These are phyloP conservation scores for Harpagifer antarcticus DNA, from an alignment of 2,797 vertebrate genomes.

Conservation along the genomic window DNA sequence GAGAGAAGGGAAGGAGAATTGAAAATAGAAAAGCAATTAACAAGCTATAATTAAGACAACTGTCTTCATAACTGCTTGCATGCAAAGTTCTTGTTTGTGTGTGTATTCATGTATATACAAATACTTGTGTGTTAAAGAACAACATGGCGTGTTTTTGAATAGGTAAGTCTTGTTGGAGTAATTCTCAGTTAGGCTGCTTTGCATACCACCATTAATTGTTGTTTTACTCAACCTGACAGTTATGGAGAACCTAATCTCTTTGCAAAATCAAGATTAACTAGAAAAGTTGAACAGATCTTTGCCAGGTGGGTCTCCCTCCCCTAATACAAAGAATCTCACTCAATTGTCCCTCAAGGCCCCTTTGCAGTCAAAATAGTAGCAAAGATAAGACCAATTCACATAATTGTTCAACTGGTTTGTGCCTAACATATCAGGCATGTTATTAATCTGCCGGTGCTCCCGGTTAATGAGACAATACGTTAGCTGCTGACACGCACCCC, in stretches of 20 bases:
- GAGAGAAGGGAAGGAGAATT: conserved; percentile 3
- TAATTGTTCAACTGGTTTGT: too few relatives aligned
- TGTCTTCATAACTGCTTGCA: conserved; percentile 35
- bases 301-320: too few relatives aligned
- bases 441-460: too few relatives aligned
- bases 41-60: conserved; percentile 10
- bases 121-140: conserved; percentile 28
- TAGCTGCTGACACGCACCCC: too few relatives aligned
- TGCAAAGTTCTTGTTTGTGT: conserved; percentile 44
- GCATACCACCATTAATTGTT: conserved; percentile 65
- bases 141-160: conserved; percentile 15
- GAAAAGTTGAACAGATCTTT: too few relatives aligned
- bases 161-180: conserved; percentile 54
- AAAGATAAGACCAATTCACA: too few relatives aligned
- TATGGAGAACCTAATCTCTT: conserved; percentile 60
- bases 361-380: too few relatives aligned
- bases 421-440: too few relatives aligned
- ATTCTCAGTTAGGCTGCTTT: conserved; percentile 66
- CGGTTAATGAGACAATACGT: too few relatives aligned
- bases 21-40: conserved; percentile 6
- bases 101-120: conserved; percentile 12
- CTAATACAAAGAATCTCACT: too few relatives aligned
- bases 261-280: conserved; percentile 59
- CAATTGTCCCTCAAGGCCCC: too few relatives aligned
- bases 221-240: conserved; percentile 53